phyloP scores from a whole-genome alignment of 1,140 invertebrate species.

The Idris sp. region DNA sequence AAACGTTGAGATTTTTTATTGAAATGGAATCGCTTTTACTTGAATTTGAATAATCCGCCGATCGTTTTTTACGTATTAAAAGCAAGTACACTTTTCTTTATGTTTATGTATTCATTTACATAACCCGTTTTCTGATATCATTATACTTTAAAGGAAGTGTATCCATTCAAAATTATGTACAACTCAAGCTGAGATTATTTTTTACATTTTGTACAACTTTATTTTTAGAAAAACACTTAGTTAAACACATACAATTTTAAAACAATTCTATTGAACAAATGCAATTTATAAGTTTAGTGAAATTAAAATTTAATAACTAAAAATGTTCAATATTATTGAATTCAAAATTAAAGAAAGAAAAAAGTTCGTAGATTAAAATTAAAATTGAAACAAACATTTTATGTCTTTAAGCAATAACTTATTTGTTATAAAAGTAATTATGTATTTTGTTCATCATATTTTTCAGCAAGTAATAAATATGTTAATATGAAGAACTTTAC shows the following conservation, averaged over 20 bases:
- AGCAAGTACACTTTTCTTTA: background rate
- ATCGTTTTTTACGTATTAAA: background rate
- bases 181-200: background rate
- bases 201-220: background rate
- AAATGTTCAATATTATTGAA: too few relatives aligned
- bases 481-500: constrained; percentile 2
- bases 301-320: too few relatives aligned
- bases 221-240: too few relatives aligned
- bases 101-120: constrained; percentile 11
- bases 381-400: too few relatives aligned
- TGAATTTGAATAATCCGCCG: background rate
- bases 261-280: too few relatives aligned
- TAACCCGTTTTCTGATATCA: constrained; percentile 12
- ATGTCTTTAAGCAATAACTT: too few relatives aligned
- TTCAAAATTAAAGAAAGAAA: too few relatives aligned
- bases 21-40: background rate
- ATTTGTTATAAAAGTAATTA: background rate
- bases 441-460: background rate
- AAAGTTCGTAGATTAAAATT: too few relatives aligned
- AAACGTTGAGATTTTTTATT: background rate
- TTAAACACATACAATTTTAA: too few relatives aligned
- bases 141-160: constrained; percentile 11
- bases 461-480: constrained; percentile 2
- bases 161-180: constrained; percentile 6
- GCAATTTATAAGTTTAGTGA: too few relatives aligned